These are phyloP conservation scores for Muraenolepis orangiensis DNA, from an alignment of 2,797 vertebrate genomes.

Conservation along the genomic window DNA sequence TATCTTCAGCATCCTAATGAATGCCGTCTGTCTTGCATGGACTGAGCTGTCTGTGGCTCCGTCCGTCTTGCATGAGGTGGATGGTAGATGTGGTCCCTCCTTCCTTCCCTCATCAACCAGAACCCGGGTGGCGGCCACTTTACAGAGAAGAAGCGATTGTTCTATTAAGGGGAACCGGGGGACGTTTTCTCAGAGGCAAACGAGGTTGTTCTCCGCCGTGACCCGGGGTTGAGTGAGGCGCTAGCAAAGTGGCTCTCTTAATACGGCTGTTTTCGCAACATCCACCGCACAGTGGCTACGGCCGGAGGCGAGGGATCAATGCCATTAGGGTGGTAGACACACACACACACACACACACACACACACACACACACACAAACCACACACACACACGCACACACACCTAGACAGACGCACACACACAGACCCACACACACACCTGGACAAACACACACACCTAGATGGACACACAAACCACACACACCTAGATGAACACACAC, in stretches of 20 bases:
- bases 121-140: not conserved
- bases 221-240: not conserved
- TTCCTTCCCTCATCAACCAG: not conserved
- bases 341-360: not conserved
- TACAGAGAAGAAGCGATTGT: not conserved
- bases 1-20: too few relatives aligned
- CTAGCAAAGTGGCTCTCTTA: not conserved
- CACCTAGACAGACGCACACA: too few relatives aligned
- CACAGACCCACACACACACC: too few relatives aligned
- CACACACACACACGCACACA: too few relatives aligned
- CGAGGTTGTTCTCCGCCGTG: not conserved
- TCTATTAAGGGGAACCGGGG: not conserved
- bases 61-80: not conserved
- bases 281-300: not conserved
- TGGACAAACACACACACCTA: not conserved
- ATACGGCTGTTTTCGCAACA: not conserved
- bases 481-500: not conserved
- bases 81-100: not conserved
- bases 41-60: too few relatives aligned
- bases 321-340: not conserved
- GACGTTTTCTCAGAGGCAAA: not conserved
- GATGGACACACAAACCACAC: constrained; percentile 7
- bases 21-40: too few relatives aligned
- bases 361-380: too few relatives aligned
- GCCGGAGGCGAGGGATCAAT: not conserved